Evolutionary conservation across 2,888 invertebrate genomes (phyloP), one percentile per base, ranked within the genome.

Genomic region (Epinotia bilunana): DNA sequence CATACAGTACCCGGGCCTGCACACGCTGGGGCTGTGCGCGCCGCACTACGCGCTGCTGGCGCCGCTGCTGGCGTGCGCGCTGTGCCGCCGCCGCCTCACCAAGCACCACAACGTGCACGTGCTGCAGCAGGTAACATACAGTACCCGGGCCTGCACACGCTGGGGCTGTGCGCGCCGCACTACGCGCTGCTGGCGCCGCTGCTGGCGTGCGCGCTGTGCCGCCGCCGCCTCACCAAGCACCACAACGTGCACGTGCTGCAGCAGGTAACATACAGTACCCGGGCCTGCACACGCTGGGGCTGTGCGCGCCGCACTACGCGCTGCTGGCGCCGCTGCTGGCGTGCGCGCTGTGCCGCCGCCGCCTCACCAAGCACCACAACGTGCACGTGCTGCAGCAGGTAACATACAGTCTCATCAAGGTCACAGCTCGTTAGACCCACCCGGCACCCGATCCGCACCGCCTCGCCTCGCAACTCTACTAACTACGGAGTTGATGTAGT

Each of bases 71-170:
- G 95, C 96, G 2, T 98, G 98, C 88, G 96, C 95, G 2, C 95
- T 98, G 79, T 98, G 98, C 87, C 96, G 96, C 78, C 95, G 97
- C 16, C 95, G 96, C 68, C 92, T 97, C 83, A 96, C 97, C 79
- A 95, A 96, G 81, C 97, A 97, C 84, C 97, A 97, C 85, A 96
- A 97, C 83, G 95, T 97, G 83, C 97, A 97, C 87, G 96, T 96
- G 81, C 94, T 97, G 79, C 95, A 96, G 77, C 95, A 95, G 81
- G 93, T 77, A 61, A 23, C 7, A 1, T n/a, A n/a, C n/a, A n/a
- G n/a, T n/a, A n/a, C n/a, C n/a, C n/a, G n/a, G n/a, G n/a, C n/a
- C n/a, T 96, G 79, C 96, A 96, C 84, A 95, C 95, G 13, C 95
- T 96, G 77, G 96, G 96, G 77, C 94, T 97, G 77, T 97, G 97